These are phyloP conservation scores for Halcyon senegalensis DNA, from an alignment of 2,113 vertebrate species.

Conservation along the genomic window DNA sequence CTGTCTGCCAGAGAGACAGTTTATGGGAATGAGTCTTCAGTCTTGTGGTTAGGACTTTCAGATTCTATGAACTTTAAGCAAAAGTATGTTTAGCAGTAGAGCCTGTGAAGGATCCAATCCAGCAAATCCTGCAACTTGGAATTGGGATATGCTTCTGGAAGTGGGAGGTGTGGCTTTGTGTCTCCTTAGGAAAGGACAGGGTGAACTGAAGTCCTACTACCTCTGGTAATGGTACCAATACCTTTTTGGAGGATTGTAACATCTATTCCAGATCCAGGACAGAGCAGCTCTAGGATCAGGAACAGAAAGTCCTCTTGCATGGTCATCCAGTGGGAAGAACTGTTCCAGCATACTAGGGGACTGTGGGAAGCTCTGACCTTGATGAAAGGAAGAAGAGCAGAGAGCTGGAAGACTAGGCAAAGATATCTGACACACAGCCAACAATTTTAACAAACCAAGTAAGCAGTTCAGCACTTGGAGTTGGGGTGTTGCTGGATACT, in stretches of 20 bases:
- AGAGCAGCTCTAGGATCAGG: background rate
- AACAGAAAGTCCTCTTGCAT: background rate
- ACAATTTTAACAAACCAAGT: background rate
- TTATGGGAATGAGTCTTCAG: slow-evolving; percentile 2
- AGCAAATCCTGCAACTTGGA: background rate
- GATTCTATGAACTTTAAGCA: background rate
- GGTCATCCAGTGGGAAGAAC: background rate
- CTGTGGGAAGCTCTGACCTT: background rate
- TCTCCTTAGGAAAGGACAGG: background rate
- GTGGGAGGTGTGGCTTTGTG: background rate
- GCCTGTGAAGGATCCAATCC: background rate
- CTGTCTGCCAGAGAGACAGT: background rate
- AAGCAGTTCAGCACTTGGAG: background rate
- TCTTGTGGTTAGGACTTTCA: background rate
- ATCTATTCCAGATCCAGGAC: background rate
- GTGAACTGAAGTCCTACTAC: background rate
- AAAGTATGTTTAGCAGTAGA: background rate
- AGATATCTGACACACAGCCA: background rate
- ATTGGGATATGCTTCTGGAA: background rate
- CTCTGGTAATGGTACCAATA: background rate
- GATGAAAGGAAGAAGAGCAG: background rate
- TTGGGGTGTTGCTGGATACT: background rate
- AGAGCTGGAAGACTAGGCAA: background rate
- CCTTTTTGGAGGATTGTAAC: background rate
- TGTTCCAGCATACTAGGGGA: background rate